Evolutionary conservation across 2,888 invertebrate species (phyloP).

Genomic region (Nebria brevicollis): DNA sequence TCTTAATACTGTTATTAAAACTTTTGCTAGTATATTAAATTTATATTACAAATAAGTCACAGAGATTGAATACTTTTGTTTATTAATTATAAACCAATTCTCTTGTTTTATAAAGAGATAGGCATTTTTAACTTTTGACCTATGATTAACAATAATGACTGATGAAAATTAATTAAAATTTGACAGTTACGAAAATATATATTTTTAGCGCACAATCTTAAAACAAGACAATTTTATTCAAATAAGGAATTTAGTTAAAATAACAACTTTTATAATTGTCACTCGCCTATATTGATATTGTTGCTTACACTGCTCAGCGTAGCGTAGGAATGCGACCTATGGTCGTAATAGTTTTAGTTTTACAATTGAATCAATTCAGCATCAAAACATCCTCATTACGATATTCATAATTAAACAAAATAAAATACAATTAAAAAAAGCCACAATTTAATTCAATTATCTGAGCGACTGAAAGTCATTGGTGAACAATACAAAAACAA

Average conservation of each 20-base stretch:
- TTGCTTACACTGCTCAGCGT: too few species aligned
- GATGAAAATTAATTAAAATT: not conserved
- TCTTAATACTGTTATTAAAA: too few species aligned
- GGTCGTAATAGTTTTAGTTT: not conserved
- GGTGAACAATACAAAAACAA: constrained; percentile 12
- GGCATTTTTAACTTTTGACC: not conserved
- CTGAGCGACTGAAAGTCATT: constrained; percentile 11
- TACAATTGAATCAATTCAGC: constrained; percentile 22
- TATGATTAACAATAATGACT: not conserved
- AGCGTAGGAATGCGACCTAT: not conserved
- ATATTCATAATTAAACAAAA: constrained; percentile 35
- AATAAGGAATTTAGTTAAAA: too few species aligned
- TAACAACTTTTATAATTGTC: too few species aligned
- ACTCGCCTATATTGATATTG: too few species aligned
- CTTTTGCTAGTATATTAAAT: not conserved
- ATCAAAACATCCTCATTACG: constrained; percentile 41
- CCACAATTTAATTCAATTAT: constrained; percentile 37
- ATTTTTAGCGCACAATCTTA: too few species aligned
- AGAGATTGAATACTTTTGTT: not conserved
- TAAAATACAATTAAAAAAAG: constrained; percentile 40
- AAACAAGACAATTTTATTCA: too few species aligned
- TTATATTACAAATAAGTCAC: not conserved
- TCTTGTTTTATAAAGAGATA: not conserved
- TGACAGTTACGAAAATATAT: too few species aligned
- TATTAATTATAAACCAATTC: not conserved